Evolutionary conservation across 2,888 invertebrate genomes (phyloP), one percentile per base, ranked within the genome.

Genomic region (Pediacus dermestoides): DNA sequence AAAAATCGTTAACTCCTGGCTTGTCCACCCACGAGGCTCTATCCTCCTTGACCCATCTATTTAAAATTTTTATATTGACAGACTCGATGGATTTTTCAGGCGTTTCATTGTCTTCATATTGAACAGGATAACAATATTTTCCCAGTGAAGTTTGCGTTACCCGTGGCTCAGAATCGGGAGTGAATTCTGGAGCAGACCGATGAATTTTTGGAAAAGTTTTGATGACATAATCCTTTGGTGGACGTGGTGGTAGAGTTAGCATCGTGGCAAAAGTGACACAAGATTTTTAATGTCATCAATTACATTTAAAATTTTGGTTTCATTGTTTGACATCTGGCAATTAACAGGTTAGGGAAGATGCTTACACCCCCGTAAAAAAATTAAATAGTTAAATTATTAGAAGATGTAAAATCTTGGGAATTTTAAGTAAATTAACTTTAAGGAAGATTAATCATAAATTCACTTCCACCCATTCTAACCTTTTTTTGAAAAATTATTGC

Each of bases 1-100:
- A 70, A 39, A 74, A 74, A 3, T 74, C 77, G 49, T 78, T 74
- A 13, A 65, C 57, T 0, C 76, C 77, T 2, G 77, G 77, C 50
- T 72, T 72, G 52, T 72, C 72, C 1, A 78, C 74, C 77, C 77
- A 78, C 44, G 68, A 72, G 0, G 75, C 76, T 48, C 71, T 74
- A 21, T 71, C 73, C 15, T 61, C 67, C 7, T 61, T 48, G 3
- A 74, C 69, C 75, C 75, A 74, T 4, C 64, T 61, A 1, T 77
- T 68, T 31, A 76, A 44, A 12, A 63, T 52, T 12, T 46, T 45
- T 1, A 61, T 56, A 41, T 60, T 52, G 3, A 63, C 42, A 16
- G 46, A 23, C 25, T 40, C 39, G 7, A 33, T 33, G 12, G 30
- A 35, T 3, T 33, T 34, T 11, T 21, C 25, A 25, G 23, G 3